Evolutionary conservation across 2,113 vertebrate species (phyloP), one percentile per base, ranked within the genome.

Genomic region (Anser cygnoides): DNA sequence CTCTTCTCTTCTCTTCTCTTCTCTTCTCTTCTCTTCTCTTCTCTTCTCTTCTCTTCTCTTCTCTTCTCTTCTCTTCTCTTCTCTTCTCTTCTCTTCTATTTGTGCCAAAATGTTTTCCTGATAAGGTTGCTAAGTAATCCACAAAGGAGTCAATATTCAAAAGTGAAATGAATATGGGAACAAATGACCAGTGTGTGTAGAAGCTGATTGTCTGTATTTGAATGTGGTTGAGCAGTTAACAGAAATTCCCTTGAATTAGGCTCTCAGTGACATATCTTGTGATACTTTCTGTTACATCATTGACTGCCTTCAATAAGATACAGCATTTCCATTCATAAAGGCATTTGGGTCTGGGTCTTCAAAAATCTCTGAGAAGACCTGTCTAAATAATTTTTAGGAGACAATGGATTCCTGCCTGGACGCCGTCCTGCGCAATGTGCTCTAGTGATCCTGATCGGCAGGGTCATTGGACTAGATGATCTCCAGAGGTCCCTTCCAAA

Each of bases 91-190:
- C 23, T 23, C n/a, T n/a, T n/a, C 6, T 19, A 93, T 65, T 87
- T 95, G 89, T 87, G 46, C 78, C 52, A 97, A 95, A 95, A 96
- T 77, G 2, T 70, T 84, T 9, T 72, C 17, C 28, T 87, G 66
- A 78, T 78, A 96, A 83, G 41, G 50, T 81, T 84, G 26, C 8
- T 84, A 82, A 61, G 10, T 91, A 87, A 57, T 90, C 13, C 58
- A 86, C 54, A 84, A 80, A 92, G 54, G 20, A 93, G 58, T 58
- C 70, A 22, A 12, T 89, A 58, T 23, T 81, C 33, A 84, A 92
- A 88, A 82, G 6, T 73, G 28, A 70, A 83, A 67, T 62, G 20
- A n/a, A 37, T 25, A 33, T 13, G 11, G 14, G 26, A 19, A 72
- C 79, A 78, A 77, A 55, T 9, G 13, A 43, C 12, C 10, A 71